These are phyloP conservation scores for Crax fasciolata DNA, from an alignment of 2,797 vertebrate genomes.

Conservation along the genomic window DNA sequence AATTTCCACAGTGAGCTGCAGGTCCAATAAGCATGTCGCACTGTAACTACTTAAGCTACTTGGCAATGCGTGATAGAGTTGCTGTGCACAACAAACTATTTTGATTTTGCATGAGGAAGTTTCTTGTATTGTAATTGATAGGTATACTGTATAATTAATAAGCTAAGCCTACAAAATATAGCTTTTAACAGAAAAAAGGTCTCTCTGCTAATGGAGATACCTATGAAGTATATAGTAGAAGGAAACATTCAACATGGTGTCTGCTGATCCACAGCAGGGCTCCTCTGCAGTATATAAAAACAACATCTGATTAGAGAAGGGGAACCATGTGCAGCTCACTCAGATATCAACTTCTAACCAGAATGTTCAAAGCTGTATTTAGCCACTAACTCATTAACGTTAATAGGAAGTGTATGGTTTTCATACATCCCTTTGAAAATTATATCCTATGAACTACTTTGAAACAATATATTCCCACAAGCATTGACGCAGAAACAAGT, in stretches of 20 bases:
- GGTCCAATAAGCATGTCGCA: not conserved
- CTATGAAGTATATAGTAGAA: not conserved
- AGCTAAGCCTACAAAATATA: not conserved
- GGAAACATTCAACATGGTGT: not conserved
- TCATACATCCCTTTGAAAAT: conserved; percentile 66
- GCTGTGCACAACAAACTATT: not conserved
- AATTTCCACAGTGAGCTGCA: not conserved
- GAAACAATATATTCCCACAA: conserved; percentile 67
- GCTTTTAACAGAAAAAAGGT: not conserved
- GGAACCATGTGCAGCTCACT: conserved; percentile 28
- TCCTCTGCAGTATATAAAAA: conserved; percentile 9
- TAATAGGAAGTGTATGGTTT: conserved; percentile 62
- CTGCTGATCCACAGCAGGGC: conserved; percentile 21
- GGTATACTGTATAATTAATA: not conserved
- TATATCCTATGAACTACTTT: conserved; percentile 49
- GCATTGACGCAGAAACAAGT: not conserved
- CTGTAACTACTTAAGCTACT: not conserved
- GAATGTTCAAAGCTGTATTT: conserved; percentile 55
- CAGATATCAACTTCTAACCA: conserved; percentile 7
- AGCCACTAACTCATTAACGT: conserved; percentile 15
- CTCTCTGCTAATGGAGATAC: not conserved
- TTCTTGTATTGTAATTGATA: not conserved
- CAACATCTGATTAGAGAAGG: conserved; percentile 8
- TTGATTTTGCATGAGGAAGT: not conserved
- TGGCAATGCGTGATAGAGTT: not conserved